Evolutionary conservation across 2,113 vertebrate genomes (phyloP).

Genomic region (Rhynchomys soricoides): DNA sequence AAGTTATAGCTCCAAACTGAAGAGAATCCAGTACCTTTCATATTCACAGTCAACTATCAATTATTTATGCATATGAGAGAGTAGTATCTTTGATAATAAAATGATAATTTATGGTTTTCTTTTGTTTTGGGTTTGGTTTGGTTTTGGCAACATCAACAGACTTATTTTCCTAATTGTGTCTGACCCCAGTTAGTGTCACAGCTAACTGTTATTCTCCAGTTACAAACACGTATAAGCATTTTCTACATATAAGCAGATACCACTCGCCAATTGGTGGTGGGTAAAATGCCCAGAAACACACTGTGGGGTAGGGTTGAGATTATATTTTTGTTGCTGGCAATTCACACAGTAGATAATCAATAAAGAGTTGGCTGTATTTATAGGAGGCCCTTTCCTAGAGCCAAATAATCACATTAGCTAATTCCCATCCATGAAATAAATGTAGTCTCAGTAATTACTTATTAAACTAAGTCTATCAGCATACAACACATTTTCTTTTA

Average conservation of each 20-base stretch:
- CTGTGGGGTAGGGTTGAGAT: constrained; percentile 47
- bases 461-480: constrained; percentile 52
- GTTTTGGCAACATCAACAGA: constrained; percentile 58
- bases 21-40: constrained; percentile 43
- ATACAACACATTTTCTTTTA: constrained; percentile 9
- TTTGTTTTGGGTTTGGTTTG: constrained; percentile 1
- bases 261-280: constrained; percentile 50
- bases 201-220: constrained; percentile 52
- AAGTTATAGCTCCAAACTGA: constrained; percentile 19
- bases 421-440: constrained; percentile 54
- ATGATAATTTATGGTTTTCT: constrained; percentile 61
- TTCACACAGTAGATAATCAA: constrained; percentile 69
- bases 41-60: constrained; percentile 23
- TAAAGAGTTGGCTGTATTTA: constrained; percentile 58
- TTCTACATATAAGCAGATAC: neutral
- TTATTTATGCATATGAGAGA: constrained; percentile 55
- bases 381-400: constrained; percentile 45
- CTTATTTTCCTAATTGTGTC: constrained; percentile 71
- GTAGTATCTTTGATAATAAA: constrained; percentile 42
- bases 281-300: constrained; percentile 63
- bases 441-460: constrained; percentile 26
- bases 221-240: neutral
- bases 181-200: constrained; percentile 57
- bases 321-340: constrained; percentile 60
- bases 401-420: constrained; percentile 69